These are phyloP conservation scores for human (Homo sapiens) DNA, from an alignment of 2,113 vertebrate genomes.

Conservation along the genomic window GRCh38 chr3:21594501-21595000, in stretches of 20 bases:
- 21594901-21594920: not conserved
- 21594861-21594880: not conserved
- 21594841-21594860: not conserved
- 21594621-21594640: not conserved
- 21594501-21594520: not conserved
- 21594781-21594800: not conserved
- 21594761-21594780: not conserved
- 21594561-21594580: accelerated
- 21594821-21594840: not conserved
- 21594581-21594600: not conserved
- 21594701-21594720: not conserved
- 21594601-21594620: not conserved
- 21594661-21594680: not conserved
- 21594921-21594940: not conserved
- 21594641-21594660: not conserved
- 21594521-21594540: not conserved
- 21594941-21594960: not conserved
- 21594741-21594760: not conserved
- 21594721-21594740: not conserved
- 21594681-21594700: not conserved
- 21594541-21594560: not conserved
- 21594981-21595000: not conserved
- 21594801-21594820: not conserved
- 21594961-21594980: not conserved
- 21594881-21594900: not conserved